phyloP scores from a whole-genome alignment of 2,113 vertebrate species.

The Vicugna pacos region DNA sequence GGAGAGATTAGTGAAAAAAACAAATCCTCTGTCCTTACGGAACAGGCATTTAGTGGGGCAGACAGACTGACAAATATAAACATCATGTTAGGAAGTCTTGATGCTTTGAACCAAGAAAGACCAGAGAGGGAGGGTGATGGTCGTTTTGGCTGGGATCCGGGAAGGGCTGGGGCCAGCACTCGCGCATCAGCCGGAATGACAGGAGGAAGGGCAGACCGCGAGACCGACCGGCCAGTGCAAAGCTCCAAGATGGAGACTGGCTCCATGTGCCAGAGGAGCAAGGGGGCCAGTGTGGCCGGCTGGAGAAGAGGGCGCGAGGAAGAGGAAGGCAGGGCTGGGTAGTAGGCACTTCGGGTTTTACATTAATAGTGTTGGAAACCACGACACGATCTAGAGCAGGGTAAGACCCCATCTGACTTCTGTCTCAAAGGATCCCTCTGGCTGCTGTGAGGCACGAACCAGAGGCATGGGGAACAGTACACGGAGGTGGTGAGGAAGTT shows the following conservation, averaged over 20 bases:
- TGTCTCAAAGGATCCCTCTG: neutral
- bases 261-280: neutral
- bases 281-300: neutral
- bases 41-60: neutral
- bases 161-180: neutral
- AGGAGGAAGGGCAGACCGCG: neutral
- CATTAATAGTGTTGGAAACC: neutral
- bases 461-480: neutral
- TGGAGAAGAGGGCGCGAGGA: neutral
- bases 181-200: neutral
- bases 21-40: no score
- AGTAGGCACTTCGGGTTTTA: neutral
- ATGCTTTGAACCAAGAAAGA: neutral
- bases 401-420: neutral
- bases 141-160: neutral
- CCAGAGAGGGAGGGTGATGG: neutral
- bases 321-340: neutral
- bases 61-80: neutral
- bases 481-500: neutral
- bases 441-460: neutral
- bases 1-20: neutral
- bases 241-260: neutral
- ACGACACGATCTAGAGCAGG: neutral
- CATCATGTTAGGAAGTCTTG: fast-evolving
- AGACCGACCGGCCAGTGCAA: neutral